Base-by-base conservation (phyloP, 2,888 invertebrate genomes). In the Limulus polyphemus region DNA sequence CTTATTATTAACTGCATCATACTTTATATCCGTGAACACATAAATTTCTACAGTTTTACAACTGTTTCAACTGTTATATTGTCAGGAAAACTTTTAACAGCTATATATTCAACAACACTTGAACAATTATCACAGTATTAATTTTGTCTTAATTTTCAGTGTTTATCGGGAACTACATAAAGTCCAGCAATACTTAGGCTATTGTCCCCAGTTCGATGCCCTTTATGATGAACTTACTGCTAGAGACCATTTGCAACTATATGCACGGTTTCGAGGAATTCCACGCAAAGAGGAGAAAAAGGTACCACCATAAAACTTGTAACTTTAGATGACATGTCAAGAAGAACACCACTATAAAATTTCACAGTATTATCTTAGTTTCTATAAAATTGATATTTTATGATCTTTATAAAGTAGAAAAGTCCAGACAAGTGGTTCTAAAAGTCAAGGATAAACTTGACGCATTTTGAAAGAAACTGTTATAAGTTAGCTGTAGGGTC, bases 201-300 rank as follows among this genome's bases (percentile, higher is more conserved):
- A 69, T 57, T 69, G 68, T 63, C 69, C 69, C 9, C 69, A 69
- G 57, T 67, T 67, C 56, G 69, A 69, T 58, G 69, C 69, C 12
- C 58, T 69, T n/a, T 65, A 67, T 55, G 63, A 67, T 63, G 62
- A 64, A 50, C 57, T 69, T 5, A 68, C 69, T 14, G 69, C 65
- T 3, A 62, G 65, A 47, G 68, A 69, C 56, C 67, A 67, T 61
- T 62, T 69, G 11, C 56, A 58, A 47, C 61, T 69, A 11, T 69
- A 67, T 60, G 64, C 67, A 10, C 64, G 68, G 32, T 65, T 68
- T 46, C 56, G 69, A 17, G 69, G 69, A 12, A 65, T 68, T 14
- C 67, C 64, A 7, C 49, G 62, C 9, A 59, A 63, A 57, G 64
- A 67, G 32, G 65, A 67, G 59, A 63, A 64, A 50, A 65, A 64